Evolutionary conservation across 2,797 vertebrate species (phyloP), one percentile per base, ranked within the genome.

Genomic region (Alosa sapidissima): DNA sequence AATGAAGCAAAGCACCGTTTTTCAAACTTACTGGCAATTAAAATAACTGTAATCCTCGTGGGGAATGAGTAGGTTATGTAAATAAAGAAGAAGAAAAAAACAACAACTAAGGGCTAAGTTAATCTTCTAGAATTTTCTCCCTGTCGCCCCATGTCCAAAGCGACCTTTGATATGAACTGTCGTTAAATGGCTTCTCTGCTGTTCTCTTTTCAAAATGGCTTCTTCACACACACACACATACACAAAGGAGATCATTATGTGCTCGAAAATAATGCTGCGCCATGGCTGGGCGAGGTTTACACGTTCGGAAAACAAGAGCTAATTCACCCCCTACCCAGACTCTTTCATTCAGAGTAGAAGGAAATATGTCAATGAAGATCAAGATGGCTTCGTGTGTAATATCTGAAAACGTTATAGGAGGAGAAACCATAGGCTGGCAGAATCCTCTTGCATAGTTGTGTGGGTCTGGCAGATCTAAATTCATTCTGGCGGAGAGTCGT

Each of bases 121-220:
- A 82, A 84, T 92, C 91, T 94, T 86, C 88, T 90, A 89, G 88
- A 90, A 81, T 83, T 92, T 87, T 91, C 84, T 91, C 54, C 54
- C 86, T 91, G 91, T 90, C 91, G 91, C 86, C 91, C 86, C 86
- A 85, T 89, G 68, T 94, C 92, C 91, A 92, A 87, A 83, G 91
- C 72, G 90, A 91, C 86, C 88, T 90, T 89, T 87, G 90, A 78
- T 82, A 85, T 84, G 89, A 87, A 86, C 86, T 89, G 90, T 91
- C 89, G 91, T 75, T 89, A 93, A 93, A 88, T 93, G 94, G 92
- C 91, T 92, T 93, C 92, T 94, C 89, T 92, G 91, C 93, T 93
- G 89, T 91, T 92, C 90, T 93, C 90, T 87, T 92, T 91, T 95
- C 95, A 96, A 96, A 95, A 96, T 96, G 95, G 95, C 95, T 95